These are phyloP conservation scores for Parus major DNA, from an alignment of 2,113 vertebrate species.

Conservation along the genomic window DNA sequence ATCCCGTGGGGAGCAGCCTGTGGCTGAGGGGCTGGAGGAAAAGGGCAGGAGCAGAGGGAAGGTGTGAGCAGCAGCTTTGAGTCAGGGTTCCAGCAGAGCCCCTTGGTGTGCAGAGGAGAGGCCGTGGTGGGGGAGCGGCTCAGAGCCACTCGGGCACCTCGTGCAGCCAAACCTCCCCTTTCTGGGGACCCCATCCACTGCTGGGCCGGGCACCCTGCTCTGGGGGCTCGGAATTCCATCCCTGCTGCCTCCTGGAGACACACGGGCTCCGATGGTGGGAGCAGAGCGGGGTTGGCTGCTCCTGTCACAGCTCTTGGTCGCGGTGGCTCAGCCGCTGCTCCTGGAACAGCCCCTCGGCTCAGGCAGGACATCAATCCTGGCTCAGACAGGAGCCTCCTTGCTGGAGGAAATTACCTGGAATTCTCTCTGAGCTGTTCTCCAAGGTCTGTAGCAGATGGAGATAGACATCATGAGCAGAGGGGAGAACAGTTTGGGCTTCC, in stretches of 20 bases:
- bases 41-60: neutral
- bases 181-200: accelerated
- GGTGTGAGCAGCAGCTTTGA: neutral
- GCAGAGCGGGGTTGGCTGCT: neutral
- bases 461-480: neutral
- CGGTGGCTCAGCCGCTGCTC: accelerated
- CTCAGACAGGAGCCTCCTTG: neutral
- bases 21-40: neutral
- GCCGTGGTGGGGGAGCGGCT: accelerated
- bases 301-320: accelerated
- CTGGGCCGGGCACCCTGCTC: neutral
- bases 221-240: neutral
- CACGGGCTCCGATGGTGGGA: neutral
- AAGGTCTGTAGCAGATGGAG: neutral
- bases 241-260: neutral
- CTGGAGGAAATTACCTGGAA: neutral
- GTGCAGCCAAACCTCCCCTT: neutral
- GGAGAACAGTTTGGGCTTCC: neutral
- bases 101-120: neutral
- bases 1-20: neutral
- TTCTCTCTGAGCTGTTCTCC: neutral
- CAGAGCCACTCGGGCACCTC: neutral
- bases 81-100: neutral
- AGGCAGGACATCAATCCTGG: neutral
- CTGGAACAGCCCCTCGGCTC: neutral